These are phyloP conservation scores for Corvus cornix DNA, from an alignment of 2,113 vertebrate genomes.

Conservation along the genomic window DNA sequence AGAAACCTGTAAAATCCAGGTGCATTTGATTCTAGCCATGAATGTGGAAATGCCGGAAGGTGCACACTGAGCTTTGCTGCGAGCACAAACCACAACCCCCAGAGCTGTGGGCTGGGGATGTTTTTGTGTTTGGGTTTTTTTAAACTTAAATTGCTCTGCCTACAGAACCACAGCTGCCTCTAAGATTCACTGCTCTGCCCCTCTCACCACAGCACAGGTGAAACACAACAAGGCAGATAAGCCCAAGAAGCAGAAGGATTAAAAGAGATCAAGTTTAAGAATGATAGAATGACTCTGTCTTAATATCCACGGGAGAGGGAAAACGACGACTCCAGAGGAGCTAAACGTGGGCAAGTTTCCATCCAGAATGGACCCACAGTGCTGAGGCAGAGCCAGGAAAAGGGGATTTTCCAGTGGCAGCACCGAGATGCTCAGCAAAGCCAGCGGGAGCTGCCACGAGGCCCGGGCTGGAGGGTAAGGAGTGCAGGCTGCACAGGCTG, in stretches of 20 bases:
- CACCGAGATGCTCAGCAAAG: background rate
- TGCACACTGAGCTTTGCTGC: background rate
- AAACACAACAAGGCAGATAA: background rate
- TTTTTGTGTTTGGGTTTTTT: too few relatives aligned
- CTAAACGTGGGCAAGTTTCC: background rate
- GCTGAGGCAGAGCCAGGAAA: background rate
- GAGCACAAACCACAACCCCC: too few relatives aligned
- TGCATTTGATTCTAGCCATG: background rate
- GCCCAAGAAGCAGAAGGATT: background rate
- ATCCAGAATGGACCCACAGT: background rate
- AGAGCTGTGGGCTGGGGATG: accelerated
- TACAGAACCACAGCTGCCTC: background rate
- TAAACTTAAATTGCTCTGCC: background rate
- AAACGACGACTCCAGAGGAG: background rate
- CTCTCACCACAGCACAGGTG: background rate
- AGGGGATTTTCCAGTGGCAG: background rate
- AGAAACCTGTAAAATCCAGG: background rate
- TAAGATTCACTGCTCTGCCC: background rate
- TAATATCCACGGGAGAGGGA: background rate
- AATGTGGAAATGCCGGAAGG: background rate
- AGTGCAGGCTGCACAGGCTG: background rate
- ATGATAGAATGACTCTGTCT: background rate
- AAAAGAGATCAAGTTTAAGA: background rate
- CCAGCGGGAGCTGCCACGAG: background rate
- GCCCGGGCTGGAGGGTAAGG: background rate